These are phyloP conservation scores for Phoenicopterus ruber DNA, from an alignment of 2,113 vertebrate genomes.

Conservation along the genomic window DNA sequence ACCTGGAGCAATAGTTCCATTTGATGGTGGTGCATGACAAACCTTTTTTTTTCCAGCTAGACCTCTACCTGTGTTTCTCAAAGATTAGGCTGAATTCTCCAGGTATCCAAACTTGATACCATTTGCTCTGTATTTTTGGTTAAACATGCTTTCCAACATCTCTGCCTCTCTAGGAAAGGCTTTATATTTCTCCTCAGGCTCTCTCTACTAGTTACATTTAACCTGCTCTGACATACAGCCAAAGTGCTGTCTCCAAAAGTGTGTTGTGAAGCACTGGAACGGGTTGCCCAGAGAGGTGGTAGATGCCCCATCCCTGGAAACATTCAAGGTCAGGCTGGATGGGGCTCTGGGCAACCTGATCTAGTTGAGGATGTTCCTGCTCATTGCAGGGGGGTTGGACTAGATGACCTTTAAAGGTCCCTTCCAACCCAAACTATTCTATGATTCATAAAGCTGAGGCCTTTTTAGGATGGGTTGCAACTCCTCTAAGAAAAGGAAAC, in stretches of 20 bases:
- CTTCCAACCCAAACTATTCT: neutral
- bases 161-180: neutral
- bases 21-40: fast-evolving
- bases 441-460: neutral
- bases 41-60: neutral
- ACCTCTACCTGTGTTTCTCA: fast-evolving
- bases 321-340: neutral
- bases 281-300: neutral
- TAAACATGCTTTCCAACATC: neutral
- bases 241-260: neutral
- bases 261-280: neutral
- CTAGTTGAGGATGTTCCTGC: neutral
- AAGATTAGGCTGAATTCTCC: neutral
- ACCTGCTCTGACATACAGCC: neutral
- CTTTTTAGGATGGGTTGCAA: neutral
- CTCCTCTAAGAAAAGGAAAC: neutral
- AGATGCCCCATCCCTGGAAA: neutral
- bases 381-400: neutral
- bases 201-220: neutral
- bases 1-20: neutral
- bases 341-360: neutral
- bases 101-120: neutral
- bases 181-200: neutral
- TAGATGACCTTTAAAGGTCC: neutral
- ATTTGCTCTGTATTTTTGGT: neutral